Base-by-base conservation (phyloP, 2,888 invertebrate species). In the Ormyrus pomaceus region DNA sequence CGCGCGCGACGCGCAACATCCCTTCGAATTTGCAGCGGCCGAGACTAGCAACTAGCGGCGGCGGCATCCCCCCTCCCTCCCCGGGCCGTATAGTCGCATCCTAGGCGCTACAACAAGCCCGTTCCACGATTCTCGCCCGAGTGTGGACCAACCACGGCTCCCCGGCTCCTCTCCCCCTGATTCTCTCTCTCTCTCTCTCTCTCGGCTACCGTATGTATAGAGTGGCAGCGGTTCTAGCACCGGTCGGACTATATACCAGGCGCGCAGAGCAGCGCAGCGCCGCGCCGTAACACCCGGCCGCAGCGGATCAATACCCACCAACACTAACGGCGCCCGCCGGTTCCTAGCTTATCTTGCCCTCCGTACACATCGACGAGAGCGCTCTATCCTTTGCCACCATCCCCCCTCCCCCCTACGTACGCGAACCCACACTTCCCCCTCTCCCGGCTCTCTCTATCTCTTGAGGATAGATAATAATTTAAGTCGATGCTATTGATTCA, bases 261-360 rank as follows among this genome's bases (percentile, higher is more conserved):
- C 19, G 19, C 19, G 19, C 19, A 53, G 55, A 48, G 65, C 61
- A 65, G 64, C 48, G 66, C 53, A 56, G 78, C 78, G 73, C 69
- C 61, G 56, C 69, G 68, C 65, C 78, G 75, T 78, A 78, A 78
- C 81, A 71, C 78, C 71, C 81, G 79, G 75, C 82, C 74, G 79
- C 82, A 82, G 73, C 79, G 82, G 82, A 82, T 82, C 82, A 82
- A 82, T 82, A 82, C 82, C 72, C 80, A 77, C 71, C 70, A 70
- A 79, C 79, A 79, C 73, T 62, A 79, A 56, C 48, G 58, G 55
- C 19, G 19, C 51, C 64, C 51, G 59, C 19, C 46, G 50, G 6
- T 46, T 50, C 73, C 66, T 68, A 66, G 80, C 80, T 81, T 81
- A 77, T 77, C 81, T 77, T 77, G 62, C 65, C 65, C 64, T 66